Evolutionary conservation across 2,888 invertebrate genomes (phyloP), one percentile per base, ranked within the genome.

Genomic region (Escarpia spicata): DNA sequence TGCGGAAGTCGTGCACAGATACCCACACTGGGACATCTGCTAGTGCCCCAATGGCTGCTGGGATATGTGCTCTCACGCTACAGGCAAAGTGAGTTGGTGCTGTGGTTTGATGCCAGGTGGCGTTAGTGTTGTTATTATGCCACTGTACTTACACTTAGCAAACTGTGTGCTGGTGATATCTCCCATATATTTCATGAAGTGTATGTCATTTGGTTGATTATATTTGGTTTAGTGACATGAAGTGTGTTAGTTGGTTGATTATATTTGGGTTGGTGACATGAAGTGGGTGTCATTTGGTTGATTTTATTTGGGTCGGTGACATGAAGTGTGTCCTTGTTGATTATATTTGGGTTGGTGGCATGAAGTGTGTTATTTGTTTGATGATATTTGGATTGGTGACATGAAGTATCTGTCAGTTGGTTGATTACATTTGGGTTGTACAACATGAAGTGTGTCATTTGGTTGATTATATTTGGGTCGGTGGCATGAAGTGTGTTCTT

Each of bases 1-100:
- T 99, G 93, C 98, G 99, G 96, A 98, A 98, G 96, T 98, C 98
- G 92, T 99, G 99, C 96, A 99, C 97, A 44, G 96, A 96, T 92
- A 95, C 96, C 91, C 97, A 97, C 94, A 97, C 99, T 2, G 97
- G 97, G 6, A 97, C 97, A 1, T 97, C 97, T 19, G 97, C 97
- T 2, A 97, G 97, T 93, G 97, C 97, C n/a, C 97, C 97, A 3
- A 94, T 97, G 91, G 97, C 97, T 37, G 97, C 97, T 89, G 97
- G 97, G 15, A 96, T 97, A 90, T 96, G 96, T 93, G 97, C 97
- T 12, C 95, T 97, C 90, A 96, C 97, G 10, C 95, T 97, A 58
- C 97, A 97, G 95, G 97, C 97, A 4, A 97, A 97, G 96, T 96
- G 75, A 75, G 75, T 75, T 75, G 19, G 26, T 15, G 75, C 75